Conservation (phyloP, 2,888 invertebrate species). For the Patella depressa region DNA sequence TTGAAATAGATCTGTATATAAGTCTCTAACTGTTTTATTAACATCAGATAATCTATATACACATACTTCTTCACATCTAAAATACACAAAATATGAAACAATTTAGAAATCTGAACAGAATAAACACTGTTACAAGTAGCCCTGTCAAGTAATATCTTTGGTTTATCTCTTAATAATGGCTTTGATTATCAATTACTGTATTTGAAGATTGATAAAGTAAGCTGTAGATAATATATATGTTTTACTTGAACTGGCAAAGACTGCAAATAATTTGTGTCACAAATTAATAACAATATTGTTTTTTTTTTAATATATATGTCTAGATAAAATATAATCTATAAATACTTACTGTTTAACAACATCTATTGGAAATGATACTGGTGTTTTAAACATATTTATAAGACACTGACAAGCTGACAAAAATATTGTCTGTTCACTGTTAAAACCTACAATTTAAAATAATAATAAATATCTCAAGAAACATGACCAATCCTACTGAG, state of each 20-base stretch:
- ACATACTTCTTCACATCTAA: constrained; percentile 69
- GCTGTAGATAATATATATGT: too few relatives aligned
- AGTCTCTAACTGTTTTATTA: constrained; percentile 54
- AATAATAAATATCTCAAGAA: constrained; percentile 29
- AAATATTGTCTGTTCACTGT: constrained; percentile 53
- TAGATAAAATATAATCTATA: neutral
- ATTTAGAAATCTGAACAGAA: neutral
- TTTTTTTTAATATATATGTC: too few relatives aligned
- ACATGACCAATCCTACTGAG: constrained; percentile 33
- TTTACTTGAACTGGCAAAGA: too few relatives aligned
- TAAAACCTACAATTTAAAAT: constrained; percentile 9
- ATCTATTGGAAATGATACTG: constrained; percentile 41
- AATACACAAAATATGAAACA: constrained; percentile 18
- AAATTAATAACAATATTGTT: too few relatives aligned
- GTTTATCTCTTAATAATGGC: too few relatives aligned
- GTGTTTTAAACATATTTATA: constrained; percentile 50
- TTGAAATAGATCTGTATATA: constrained; percentile 60
- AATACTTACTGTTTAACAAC: constrained; percentile 38
- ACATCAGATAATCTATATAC: constrained; percentile 64
- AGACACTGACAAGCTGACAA: constrained; percentile 56
- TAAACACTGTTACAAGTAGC: too few relatives aligned
- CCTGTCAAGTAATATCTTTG: too few relatives aligned
- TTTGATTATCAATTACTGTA: too few relatives aligned
- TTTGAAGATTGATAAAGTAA: too few relatives aligned
- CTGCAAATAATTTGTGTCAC: too few relatives aligned